Evolutionary conservation across 2,888 invertebrate genomes (phyloP).

Genomic region (Athrips mouffetella): DNA sequence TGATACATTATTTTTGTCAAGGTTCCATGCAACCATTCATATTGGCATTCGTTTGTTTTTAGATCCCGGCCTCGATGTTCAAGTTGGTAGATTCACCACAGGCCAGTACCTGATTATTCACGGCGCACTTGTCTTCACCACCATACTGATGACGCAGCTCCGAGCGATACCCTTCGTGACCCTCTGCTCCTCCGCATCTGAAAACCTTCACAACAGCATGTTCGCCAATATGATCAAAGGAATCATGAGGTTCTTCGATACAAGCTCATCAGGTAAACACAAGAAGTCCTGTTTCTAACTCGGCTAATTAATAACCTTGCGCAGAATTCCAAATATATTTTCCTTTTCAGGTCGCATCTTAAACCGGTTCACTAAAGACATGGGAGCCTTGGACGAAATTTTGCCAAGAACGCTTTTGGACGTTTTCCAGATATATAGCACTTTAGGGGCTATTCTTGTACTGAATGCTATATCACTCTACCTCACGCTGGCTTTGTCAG

Average conservation of each 20-base stretch:
- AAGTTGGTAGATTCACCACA: conserved; percentile 60
- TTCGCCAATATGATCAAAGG: conserved; percentile 77
- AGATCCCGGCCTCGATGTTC: conserved; percentile 57
- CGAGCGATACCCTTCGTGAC: conserved; percentile 82
- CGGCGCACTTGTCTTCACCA: conserved; percentile 67
- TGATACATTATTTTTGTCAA: too few species aligned
- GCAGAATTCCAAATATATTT: too few species aligned
- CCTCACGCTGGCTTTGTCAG: conserved; percentile 63
- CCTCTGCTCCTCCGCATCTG: conserved; percentile 81
- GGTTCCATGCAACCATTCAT: neutral
- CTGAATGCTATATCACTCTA: conserved; percentile 62
- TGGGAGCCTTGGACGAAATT: conserved; percentile 88
- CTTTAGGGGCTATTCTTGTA: conserved; percentile 75
- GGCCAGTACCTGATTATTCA: conserved; percentile 80
- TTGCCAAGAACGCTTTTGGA: conserved; percentile 84
- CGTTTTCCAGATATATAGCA: conserved; percentile 77
- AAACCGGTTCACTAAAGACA: conserved; percentile 89
- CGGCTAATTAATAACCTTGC: too few species aligned
- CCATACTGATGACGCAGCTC: conserved; percentile 77
- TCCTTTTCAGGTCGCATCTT: conserved; percentile 83
- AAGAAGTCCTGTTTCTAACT: too few species aligned
- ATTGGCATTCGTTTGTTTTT: conserved; percentile 9
- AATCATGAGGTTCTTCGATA: conserved; percentile 86
- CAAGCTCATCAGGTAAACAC: conserved; percentile 82
- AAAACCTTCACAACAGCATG: conserved; percentile 84